Evolutionary conservation across 2,113 vertebrate species (phyloP).

Genomic region (Rana temporaria): DNA sequence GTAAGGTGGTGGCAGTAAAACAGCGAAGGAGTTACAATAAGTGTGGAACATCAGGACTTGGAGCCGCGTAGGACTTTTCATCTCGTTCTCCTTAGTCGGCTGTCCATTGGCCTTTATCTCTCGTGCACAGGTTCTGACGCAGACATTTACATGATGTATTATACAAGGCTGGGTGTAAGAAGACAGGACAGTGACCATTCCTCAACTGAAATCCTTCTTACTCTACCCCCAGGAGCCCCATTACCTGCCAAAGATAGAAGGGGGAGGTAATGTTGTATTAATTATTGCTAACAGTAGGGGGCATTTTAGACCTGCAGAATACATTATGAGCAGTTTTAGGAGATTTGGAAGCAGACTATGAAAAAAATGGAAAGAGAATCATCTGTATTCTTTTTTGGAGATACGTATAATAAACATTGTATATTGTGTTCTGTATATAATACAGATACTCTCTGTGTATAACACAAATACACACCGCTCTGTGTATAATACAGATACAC

Average conservation of each 20-base stretch:
- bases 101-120: constrained; percentile 14
- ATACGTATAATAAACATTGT: no score
- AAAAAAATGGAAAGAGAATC: constrained; percentile 15
- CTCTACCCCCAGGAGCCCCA: constrained; percentile 16
- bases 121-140: constrained; percentile 15
- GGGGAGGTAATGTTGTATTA: constrained; percentile 26
- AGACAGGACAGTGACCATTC: constrained; percentile 33
- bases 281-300: constrained; percentile 50
- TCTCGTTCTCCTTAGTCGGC: background rate
- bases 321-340: constrained; percentile 14
- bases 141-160: constrained; percentile 41
- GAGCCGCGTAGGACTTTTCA: background rate
- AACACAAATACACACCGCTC: background rate
- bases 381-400: constrained; percentile 19
- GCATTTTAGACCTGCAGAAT: constrained; percentile 37
- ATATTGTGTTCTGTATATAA: background rate
- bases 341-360: background rate
- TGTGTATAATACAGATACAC: background rate
- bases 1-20: no score
- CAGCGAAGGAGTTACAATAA: background rate
- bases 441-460: background rate
- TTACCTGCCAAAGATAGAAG: constrained; percentile 42
- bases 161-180: background rate
- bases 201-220: constrained; percentile 24
- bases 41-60: background rate